A percentile compares a stretch with the other conserved stretches of the same genome.
Evolutionary conservation across 2,888 invertebrate genomes (phyloP).

Genomic region (Heliconius aoede): DNA sequence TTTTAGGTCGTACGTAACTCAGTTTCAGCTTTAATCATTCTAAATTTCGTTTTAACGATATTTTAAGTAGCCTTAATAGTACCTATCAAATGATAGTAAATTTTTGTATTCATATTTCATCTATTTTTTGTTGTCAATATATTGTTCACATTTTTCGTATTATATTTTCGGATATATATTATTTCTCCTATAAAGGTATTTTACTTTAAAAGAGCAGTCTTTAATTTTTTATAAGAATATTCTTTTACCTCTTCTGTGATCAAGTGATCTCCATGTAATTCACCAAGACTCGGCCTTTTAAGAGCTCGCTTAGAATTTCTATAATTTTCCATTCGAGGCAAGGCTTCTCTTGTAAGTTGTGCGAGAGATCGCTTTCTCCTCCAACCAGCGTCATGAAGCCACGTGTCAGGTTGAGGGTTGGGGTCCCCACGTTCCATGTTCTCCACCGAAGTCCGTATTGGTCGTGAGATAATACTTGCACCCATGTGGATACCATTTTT

Average conservation of each 20-base stretch:
- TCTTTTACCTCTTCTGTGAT: constrained; percentile 73
- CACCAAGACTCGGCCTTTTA: constrained; percentile 92
- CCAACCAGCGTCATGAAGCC: constrained; percentile 78
- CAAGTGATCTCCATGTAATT: constrained; percentile 88
- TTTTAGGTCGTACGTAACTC: neutral
- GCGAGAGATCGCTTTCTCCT: constrained; percentile 84
- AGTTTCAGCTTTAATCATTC: neutral
- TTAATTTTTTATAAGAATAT: too few species aligned
- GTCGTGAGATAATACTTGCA: constrained; percentile 74
- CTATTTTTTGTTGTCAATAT: too few species aligned
- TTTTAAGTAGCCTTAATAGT: constrained; percentile 51
- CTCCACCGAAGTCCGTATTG: constrained; percentile 69
- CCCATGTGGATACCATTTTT: constrained; percentile 79
- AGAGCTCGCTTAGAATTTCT: constrained; percentile 89
- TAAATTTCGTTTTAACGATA: constrained; percentile 57
- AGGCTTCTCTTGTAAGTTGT: constrained; percentile 89
- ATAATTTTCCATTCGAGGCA: constrained; percentile 93
- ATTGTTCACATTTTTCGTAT: too few species aligned
- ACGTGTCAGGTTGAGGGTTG: constrained; percentile 67
- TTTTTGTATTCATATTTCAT: neutral
- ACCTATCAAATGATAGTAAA: neutral
- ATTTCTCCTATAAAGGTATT: too few species aligned
- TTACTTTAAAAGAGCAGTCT: too few species aligned
- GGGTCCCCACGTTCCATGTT: constrained; percentile 62
- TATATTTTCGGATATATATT: too few species aligned